These are phyloP conservation scores for Crypturellus tataupa DNA, from an alignment of 2,797 vertebrate species.

Conservation along the genomic window DNA sequence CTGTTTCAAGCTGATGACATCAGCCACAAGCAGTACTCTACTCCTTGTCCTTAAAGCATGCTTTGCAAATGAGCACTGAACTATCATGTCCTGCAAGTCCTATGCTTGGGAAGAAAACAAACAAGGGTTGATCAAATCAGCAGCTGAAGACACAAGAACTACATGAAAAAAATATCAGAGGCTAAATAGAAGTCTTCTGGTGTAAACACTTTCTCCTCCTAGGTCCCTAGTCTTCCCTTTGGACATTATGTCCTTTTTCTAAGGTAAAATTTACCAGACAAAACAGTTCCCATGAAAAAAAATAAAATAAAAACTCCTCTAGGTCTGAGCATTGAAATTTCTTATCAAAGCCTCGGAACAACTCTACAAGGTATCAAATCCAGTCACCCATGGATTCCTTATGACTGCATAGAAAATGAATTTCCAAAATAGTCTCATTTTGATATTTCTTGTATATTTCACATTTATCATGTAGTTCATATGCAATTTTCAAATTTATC, in stretches of 20 bases:
- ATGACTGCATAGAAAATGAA: neutral
- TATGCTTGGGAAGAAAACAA: neutral
- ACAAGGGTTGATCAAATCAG: neutral
- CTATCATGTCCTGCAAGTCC: neutral
- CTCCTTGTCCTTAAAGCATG: neutral
- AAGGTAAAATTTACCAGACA: neutral
- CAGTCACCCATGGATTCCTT: accelerated
- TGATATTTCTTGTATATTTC: neutral
- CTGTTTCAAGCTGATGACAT: neutral
- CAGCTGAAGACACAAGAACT: neutral
- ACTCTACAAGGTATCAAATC: neutral
- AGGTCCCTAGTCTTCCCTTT: neutral
- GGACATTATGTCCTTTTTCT: accelerated
- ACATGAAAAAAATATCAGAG: neutral
- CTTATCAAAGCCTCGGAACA: neutral
- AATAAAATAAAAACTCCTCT: neutral
- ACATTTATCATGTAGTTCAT: neutral
- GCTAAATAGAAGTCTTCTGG: neutral
- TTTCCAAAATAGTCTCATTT: neutral
- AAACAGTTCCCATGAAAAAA: neutral
- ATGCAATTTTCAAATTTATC: neutral
- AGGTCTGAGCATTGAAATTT: neutral
- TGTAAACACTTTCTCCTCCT: neutral
- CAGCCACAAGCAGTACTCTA: neutral
- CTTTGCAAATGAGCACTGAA: neutral